These are phyloP conservation scores for Apeira syringaria DNA, from an alignment of 2,888 invertebrate species.

Conservation along the genomic window DNA sequence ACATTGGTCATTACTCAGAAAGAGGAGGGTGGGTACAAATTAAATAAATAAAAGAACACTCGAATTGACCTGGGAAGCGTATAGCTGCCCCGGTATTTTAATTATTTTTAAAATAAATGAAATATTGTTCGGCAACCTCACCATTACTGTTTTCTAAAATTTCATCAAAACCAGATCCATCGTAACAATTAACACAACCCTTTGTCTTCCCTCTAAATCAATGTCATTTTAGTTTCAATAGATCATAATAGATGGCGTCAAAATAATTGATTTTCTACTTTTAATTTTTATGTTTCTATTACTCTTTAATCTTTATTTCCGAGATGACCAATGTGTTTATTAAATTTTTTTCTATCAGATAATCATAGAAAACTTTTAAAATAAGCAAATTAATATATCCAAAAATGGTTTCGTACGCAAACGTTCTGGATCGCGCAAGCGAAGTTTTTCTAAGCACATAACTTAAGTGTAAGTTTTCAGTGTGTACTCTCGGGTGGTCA, in stretches of 20 bases:
- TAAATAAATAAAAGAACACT: too few relatives aligned
- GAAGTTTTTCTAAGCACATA: slow-evolving; percentile 29
- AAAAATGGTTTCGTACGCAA: background rate
- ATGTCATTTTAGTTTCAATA: slow-evolving; percentile 6
- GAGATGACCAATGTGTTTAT: background rate
- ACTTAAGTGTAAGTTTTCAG: background rate
- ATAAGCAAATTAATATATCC: background rate
- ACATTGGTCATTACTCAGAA: too few relatives aligned
- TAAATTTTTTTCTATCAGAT: background rate
- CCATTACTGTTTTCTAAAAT: too few relatives aligned
- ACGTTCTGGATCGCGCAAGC: slow-evolving; percentile 52
- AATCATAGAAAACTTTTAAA: background rate
- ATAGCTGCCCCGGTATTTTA: too few relatives aligned
- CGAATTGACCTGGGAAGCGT: too few relatives aligned
- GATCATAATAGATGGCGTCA: slow-evolving; percentile 27
- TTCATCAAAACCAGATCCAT: too few relatives aligned
- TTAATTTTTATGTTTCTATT: background rate
- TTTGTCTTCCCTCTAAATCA: background rate
- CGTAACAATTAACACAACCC: too few relatives aligned
- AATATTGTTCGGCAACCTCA: too few relatives aligned
- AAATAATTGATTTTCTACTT: background rate
- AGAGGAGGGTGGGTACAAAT: too few relatives aligned
- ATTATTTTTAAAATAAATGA: too few relatives aligned
- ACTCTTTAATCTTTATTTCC: background rate
- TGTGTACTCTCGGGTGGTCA: slow-evolving; percentile 46